Conservation (phyloP, 2,113 vertebrate species). For the Centropristis striata region DNA sequence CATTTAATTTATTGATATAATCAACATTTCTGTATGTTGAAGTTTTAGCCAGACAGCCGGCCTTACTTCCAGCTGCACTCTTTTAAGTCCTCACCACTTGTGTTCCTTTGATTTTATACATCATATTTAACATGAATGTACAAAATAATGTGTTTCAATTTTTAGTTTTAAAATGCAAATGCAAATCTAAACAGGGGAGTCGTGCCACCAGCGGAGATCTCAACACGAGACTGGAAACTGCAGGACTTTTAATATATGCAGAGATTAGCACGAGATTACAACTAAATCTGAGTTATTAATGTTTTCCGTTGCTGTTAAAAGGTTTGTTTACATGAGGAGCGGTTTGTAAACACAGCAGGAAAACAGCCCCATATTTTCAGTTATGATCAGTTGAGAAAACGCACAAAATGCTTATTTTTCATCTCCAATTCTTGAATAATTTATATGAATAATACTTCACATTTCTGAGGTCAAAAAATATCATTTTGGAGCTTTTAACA, state of each 20-base stretch:
- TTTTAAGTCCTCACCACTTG: not conserved
- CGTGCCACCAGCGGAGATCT: not conserved
- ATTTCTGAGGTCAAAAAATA: conserved; percentile 48
- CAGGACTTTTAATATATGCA: conserved; percentile 11
- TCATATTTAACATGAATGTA: not conserved
- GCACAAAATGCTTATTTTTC: conserved; percentile 69
- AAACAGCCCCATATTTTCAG: conserved; percentile 62
- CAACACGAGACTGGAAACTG: not conserved
- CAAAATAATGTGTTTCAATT: not conserved
- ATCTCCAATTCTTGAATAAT: conserved; percentile 73
- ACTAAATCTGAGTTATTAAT: conserved; percentile 49
- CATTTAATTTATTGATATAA: conserved; percentile 11
- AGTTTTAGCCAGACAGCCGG: not conserved
- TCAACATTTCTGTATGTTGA: not conserved
- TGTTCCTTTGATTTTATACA: not conserved
- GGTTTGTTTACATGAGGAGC: conserved; percentile 64
- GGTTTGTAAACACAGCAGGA: conserved; percentile 59
- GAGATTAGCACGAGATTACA: conserved; percentile 41
- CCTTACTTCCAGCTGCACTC: not conserved
- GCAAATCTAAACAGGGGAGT: not conserved
- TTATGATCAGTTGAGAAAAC: conserved; percentile 62
- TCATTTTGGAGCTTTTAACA: conserved; percentile 24
- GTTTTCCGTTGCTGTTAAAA: conserved; percentile 39
- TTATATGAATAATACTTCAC: conserved; percentile 65
- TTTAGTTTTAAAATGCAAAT: conserved; percentile 30